Conservation (phyloP, 1,140 invertebrate genomes). For the Coelopa frigida region DNA sequence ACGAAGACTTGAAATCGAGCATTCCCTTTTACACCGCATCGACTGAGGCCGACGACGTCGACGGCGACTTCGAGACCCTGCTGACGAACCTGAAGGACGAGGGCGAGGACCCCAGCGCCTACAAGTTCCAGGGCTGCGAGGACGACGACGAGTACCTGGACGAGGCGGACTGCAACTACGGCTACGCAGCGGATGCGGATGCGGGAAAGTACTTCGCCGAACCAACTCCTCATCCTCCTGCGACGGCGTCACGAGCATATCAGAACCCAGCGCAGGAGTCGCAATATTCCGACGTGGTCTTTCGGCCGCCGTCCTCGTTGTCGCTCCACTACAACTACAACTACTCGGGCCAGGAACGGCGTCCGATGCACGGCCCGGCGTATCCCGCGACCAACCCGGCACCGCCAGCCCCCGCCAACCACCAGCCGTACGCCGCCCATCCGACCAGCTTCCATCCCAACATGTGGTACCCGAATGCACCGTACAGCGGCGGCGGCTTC, state of each 20-base stretch:
- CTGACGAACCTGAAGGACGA: neutral
- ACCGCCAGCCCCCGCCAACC: neutral
- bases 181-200: constrained; percentile 19
- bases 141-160: constrained; percentile 5
- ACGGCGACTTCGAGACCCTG: neutral
- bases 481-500: constrained; percentile 15
- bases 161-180: constrained; percentile 25
- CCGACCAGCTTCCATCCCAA: constrained; percentile 27
- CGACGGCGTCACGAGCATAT: neutral
- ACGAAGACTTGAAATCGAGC: constrained; percentile 37
- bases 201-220: neutral
- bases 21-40: constrained; percentile 31
- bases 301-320: neutral
- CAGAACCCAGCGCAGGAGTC: neutral
- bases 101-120: neutral
- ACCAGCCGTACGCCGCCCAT: constrained; percentile 9
- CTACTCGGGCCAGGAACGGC: neutral
- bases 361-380: neutral
- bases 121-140: neutral
- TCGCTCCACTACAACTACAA: constrained; percentile 2
- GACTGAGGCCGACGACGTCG: constrained; percentile 12
- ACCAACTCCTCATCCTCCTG: neutral
- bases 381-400: constrained; percentile 25
- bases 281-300: constrained; percentile 8
- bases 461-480: constrained; percentile 41